A percentile compares a stretch with the other conserved stretches of the same genome.
Conservation (phyloP, 2,113 vertebrate species). For the Thomomys bottae region DNA sequence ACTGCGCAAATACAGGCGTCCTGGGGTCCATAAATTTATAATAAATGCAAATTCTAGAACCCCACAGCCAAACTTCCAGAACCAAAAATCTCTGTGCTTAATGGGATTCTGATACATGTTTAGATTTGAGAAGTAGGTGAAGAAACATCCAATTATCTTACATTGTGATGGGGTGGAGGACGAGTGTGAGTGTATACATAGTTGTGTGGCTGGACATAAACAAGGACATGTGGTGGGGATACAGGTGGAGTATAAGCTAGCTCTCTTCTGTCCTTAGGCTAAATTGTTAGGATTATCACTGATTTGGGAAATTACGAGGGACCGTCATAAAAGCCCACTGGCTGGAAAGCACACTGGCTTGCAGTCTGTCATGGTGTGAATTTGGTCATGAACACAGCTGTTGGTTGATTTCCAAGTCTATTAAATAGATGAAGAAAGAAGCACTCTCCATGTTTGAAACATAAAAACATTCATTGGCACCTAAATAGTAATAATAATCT, state of each 20-base stretch:
- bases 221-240: no score
- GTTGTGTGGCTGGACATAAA: no score
- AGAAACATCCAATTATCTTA: background rate
- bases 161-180: background rate
- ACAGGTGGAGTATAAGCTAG: background rate
- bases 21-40: background rate
- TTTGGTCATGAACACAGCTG: background rate
- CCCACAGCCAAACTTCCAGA: background rate
- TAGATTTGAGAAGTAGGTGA: background rate
- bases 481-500: background rate
- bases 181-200: background rate
- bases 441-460: background rate
- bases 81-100: background rate
- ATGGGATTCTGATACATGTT: background rate
- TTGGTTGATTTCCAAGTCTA: slow-evolving; percentile 7
- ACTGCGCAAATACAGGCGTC: background rate
- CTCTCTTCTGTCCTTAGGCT: background rate
- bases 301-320: background rate
- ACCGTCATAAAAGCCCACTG: background rate
- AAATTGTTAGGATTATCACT: background rate
- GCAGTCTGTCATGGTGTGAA: background rate
- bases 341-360: background rate
- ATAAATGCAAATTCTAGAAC: background rate
- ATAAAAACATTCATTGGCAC: slow-evolving; percentile 12
- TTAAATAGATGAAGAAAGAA: slow-evolving; percentile 23